Evolutionary conservation across 2,113 vertebrate genomes (phyloP).

Genomic region (Myiopsitta monachus): DNA sequence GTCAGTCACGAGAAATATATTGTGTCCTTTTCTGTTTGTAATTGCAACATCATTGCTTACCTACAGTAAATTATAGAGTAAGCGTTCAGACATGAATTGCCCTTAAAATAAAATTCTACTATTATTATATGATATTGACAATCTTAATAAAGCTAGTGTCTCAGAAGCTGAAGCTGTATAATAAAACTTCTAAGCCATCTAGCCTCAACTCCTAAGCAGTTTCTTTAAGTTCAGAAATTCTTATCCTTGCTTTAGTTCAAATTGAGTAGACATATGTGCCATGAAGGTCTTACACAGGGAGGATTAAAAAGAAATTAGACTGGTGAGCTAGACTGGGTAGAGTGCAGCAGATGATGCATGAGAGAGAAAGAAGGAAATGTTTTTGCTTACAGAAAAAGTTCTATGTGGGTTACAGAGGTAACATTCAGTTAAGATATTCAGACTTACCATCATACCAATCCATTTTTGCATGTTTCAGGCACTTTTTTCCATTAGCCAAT

Average conservation of each 20-base stretch:
- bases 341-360: neutral
- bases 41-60: constrained; percentile 45
- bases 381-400: neutral
- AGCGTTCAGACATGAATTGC: constrained; percentile 25
- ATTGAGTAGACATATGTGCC: neutral
- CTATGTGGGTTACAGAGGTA: neutral
- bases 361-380: neutral
- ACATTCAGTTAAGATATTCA: neutral
- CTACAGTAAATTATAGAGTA: neutral
- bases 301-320: neutral
- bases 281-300: neutral
- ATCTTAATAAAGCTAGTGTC: neutral
- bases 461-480: neutral
- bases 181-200: neutral
- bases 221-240: neutral
- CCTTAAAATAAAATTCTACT: constrained; percentile 46
- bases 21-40: constrained; percentile 8
- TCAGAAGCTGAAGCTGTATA: constrained; percentile 7
- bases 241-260: neutral
- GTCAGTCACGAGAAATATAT: constrained; percentile 40
- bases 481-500: neutral
- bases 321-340: neutral
- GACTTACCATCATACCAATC: neutral
- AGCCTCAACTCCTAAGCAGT: neutral
- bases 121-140: constrained; percentile 25